phyloP scores from a whole-genome alignment of 2,888 invertebrate species.

The Drosophila putrida region DNA sequence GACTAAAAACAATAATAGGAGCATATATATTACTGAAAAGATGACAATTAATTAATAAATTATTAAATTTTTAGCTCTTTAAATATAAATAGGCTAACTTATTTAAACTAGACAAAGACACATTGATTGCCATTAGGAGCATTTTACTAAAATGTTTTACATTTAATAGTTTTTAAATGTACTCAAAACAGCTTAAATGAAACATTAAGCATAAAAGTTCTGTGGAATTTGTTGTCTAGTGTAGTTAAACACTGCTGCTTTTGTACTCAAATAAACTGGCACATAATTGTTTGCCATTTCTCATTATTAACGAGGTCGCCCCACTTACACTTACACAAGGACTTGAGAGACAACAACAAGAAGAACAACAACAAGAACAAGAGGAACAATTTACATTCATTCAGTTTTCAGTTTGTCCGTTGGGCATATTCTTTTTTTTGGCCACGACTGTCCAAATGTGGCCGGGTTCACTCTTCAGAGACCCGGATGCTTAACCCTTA shows the following conservation, averaged over 20 bases:
- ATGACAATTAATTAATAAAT: no score
- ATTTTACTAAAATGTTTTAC: no score
- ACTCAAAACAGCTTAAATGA: background rate
- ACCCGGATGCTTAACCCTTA: slow-evolving; percentile 67
- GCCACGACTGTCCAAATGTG: slow-evolving; percentile 45
- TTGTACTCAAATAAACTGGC: slow-evolving; percentile 40
- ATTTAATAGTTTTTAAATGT: background rate
- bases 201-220: background rate
- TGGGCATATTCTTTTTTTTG: slow-evolving; percentile 16
- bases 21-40: no score
- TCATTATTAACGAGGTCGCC: slow-evolving; percentile 54
- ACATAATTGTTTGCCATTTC: slow-evolving; percentile 59
- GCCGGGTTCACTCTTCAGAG: slow-evolving; percentile 24
- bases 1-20: background rate
- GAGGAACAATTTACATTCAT: slow-evolving; percentile 38
- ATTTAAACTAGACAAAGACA: no score
- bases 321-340: slow-evolving; percentile 26
- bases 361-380: background rate
- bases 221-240: slow-evolving; percentile 7
- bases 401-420: slow-evolving; percentile 19
- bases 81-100: no score
- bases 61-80: no score
- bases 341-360: slow-evolving; percentile 16
- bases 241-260: slow-evolving; percentile 26
- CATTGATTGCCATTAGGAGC: no score